A percentile compares a stretch with the other conserved stretches of the same genome.
phyloP scores from a whole-genome alignment of 2,113 vertebrate genomes.

The Phylloscopus trochilus region DNA sequence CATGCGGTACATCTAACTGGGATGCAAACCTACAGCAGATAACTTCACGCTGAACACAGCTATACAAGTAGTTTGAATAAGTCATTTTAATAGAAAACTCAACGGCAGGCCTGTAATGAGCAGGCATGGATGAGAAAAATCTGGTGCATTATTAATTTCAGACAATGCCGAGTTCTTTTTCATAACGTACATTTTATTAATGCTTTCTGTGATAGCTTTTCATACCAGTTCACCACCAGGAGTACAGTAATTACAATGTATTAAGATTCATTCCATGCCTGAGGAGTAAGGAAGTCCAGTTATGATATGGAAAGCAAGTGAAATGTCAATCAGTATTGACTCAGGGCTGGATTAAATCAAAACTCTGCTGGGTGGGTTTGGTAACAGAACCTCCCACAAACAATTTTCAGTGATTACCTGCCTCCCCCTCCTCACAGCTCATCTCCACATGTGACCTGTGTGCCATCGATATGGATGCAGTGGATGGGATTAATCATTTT shows the following conservation, averaged over 20 bases:
- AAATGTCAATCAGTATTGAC: conserved; percentile 25
- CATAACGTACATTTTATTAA: conserved; percentile 65
- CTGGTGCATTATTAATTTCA: conserved; percentile 42
- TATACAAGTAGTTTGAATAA: not conserved
- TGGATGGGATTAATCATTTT: not conserved
- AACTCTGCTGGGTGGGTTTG: not conserved
- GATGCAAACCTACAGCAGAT: not conserved
- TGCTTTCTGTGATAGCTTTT: conserved; percentile 45
- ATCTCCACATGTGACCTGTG: not conserved
- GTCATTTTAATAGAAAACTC: conserved; percentile 35
- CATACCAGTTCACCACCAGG: conserved; percentile 37
- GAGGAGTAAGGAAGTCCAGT: conserved; percentile 54
- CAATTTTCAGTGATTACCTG: not conserved
- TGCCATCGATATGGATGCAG: accelerated
- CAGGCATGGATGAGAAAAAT: not conserved
- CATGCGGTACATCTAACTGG: not conserved
- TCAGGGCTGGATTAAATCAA: not conserved
- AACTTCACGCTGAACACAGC: not conserved
- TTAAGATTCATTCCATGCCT: conserved; percentile 64
- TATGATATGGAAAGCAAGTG: conserved; percentile 13
- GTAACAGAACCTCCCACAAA: not conserved
- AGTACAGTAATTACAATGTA: conserved; percentile 64
- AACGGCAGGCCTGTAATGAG: conserved; percentile 3
- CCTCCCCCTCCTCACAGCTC: not conserved
- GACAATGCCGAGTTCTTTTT: conserved; percentile 5